Base-by-base conservation (phyloP, 2,888 invertebrate species). In the Orthosia gothica region DNA sequence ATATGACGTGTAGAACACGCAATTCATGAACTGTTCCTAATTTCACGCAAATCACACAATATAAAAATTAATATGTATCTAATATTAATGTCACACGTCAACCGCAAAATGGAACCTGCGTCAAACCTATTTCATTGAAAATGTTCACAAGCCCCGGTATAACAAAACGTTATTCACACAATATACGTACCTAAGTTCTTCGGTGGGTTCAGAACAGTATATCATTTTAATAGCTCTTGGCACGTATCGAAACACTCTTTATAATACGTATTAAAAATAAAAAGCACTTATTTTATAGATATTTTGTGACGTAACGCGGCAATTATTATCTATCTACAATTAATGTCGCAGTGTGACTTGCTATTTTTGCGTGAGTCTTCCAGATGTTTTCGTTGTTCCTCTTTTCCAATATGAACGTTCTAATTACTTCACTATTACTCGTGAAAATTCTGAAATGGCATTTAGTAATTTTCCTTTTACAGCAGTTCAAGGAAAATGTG, bases 221-320 rank as follows among this genome's bases (percentile, higher is more conserved):
- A 77, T 85, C 70, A 83, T 83, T 61, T 70, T 73, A 85, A 84
- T 73, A 74, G 69, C 52, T 23, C 64, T 84, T 84, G 84, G 85
- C 84, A 77, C 83, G 68, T 70, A 61, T 69, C 65, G 66, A 65
- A 49, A 45, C 57, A 40, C 68, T 72, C 54, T 69, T n/a, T 76
- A 49, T 66, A 70, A 69, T 63, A 50, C 23, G 45, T 69, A 75
- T 77, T 76, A 83, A 80, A 84, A 81, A 82, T 83, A 85, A 85
- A 82, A 83, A 82, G 20, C 71, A 32, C 47, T 84, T 69, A 72
- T 79, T 58, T 32, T 58, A 32, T 75, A 52, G 18, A 47, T 13
- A 45, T n/a, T 40, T 49, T 75, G n/a, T 69, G 69, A 26, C 83
- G 74, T 68, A 76, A 74, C 32, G 49, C 40, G 71, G 58, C 66